phyloP scores from a whole-genome alignment of 2,888 invertebrate species.

The Calliphora vomitoria region DNA sequence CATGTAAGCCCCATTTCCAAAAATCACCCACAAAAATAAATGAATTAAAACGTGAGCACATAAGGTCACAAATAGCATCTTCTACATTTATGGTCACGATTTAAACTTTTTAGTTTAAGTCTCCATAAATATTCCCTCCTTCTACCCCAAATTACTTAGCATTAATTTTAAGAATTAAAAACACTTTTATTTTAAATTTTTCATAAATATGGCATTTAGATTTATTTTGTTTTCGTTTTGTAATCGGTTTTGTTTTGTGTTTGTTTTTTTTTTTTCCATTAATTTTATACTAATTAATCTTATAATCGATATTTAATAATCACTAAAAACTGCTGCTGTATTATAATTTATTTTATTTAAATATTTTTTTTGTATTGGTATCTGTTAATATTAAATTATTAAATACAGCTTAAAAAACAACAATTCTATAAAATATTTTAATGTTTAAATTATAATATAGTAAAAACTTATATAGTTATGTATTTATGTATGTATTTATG shows the following conservation, averaged over 20 bases:
- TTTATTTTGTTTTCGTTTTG: constrained; percentile 56
- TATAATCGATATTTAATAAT: constrained; percentile 69
- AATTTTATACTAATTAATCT: constrained; percentile 60
- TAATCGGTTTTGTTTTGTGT: constrained; percentile 31
- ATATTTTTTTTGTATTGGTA: background rate
- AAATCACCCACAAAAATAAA: too few species aligned
- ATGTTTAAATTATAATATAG: constrained; percentile 61
- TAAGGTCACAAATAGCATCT: too few species aligned
- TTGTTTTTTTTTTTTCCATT: constrained; percentile 40
- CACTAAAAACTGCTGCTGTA: constrained; percentile 70
- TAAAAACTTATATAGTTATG: constrained; percentile 43
- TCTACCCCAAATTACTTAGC: too few species aligned
- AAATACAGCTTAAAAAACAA: constrained; percentile 70
- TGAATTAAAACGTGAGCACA: too few species aligned
- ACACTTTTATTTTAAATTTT: constrained; percentile 64
- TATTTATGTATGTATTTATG: constrained; percentile 4
- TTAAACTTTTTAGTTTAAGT: too few species aligned
- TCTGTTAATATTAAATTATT: constrained; percentile 54
- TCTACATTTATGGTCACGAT: too few species aligned
- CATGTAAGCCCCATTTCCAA: too few species aligned
- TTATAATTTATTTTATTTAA: constrained; percentile 29
- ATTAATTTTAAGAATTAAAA: constrained; percentile 20
- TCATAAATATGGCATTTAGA: constrained; percentile 81
- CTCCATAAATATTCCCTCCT: too few species aligned
- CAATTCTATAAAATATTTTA: constrained; percentile 64